Evolutionary conservation across 1,140 invertebrate species (phyloP).

Genomic region (Drosophila sp.): DNA sequence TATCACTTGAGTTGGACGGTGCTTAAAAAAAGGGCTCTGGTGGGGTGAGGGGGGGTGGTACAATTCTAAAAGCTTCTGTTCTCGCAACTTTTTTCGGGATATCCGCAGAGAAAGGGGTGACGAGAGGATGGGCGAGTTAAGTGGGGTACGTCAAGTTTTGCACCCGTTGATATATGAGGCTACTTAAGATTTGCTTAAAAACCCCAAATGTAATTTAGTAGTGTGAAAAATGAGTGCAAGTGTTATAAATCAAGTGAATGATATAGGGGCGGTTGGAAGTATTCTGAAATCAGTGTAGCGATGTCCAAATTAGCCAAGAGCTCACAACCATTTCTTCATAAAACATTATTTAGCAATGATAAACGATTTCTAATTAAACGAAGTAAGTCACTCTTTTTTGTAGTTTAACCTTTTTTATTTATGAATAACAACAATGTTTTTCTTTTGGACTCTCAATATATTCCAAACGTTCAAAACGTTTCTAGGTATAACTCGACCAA

Average conservation of each 20-base stretch:
- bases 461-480: no score
- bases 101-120: neutral
- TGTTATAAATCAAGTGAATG: conserved; percentile 52
- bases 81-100: conserved; percentile 71
- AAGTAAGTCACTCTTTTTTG: no score
- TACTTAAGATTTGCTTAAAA: conserved; percentile 63
- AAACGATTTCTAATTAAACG: no score
- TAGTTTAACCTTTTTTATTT: no score
- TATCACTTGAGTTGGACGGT: conserved; percentile 69
- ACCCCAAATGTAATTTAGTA: conserved; percentile 60
- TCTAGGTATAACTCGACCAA: no score
- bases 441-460: no score
- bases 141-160: conserved; percentile 46
- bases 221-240: conserved; percentile 50
- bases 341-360: no score
- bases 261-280: neutral
- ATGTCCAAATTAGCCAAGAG: neutral
- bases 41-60: neutral
- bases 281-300: conserved; percentile 26
- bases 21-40: conserved; percentile 13
- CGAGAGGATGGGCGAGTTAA: neutral
- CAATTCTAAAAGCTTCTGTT: conserved; percentile 77
- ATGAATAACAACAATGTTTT: no score
- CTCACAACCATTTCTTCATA: neutral
- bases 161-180: conserved; percentile 65